Evolutionary conservation across 37 sponge, comb jelly and placozoan species (phyloP).

Genomic region (Eunapius fragilis): DNA sequence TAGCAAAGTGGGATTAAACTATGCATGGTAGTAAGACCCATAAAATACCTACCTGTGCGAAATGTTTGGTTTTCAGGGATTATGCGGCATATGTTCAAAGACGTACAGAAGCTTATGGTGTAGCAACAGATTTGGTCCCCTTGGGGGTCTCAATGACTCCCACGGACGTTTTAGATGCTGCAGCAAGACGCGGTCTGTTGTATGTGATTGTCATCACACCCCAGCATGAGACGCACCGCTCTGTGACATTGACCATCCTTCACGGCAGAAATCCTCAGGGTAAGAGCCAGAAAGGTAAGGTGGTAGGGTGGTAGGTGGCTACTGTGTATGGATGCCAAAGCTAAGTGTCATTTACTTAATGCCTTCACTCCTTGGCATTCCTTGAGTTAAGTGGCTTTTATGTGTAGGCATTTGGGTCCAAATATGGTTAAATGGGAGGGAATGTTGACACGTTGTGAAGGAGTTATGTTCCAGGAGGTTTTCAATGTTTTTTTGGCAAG

Average conservation of each 20-base stretch:
- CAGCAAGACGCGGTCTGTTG: conserved; percentile 67
- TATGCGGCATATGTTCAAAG: conserved; percentile 59
- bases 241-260: conserved; percentile 79
- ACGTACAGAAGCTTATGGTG: conserved; percentile 28
- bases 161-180: conserved; percentile 66
- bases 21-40: no score
- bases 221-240: conserved; percentile 83
- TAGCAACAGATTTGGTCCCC: conserved; percentile 21
- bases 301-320: no score
- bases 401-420: no score
- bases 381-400: no score
- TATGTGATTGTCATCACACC: conserved; percentile 72
- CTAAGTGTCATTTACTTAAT: no score
- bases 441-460: no score
- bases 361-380: no score
- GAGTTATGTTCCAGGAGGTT: no score
- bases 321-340: no score
- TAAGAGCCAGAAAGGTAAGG: conserved; percentile 9
- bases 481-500: no score
- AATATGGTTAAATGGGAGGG: no score
- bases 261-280: conserved; percentile 84
- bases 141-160: conserved; percentile 69
- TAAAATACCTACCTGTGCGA: no score
- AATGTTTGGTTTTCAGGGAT: conserved; percentile 55
- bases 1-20: neutral